Conservation (phyloP, 2,113 vertebrate genomes). For the Sarotherodon lohbergeri region DNA sequence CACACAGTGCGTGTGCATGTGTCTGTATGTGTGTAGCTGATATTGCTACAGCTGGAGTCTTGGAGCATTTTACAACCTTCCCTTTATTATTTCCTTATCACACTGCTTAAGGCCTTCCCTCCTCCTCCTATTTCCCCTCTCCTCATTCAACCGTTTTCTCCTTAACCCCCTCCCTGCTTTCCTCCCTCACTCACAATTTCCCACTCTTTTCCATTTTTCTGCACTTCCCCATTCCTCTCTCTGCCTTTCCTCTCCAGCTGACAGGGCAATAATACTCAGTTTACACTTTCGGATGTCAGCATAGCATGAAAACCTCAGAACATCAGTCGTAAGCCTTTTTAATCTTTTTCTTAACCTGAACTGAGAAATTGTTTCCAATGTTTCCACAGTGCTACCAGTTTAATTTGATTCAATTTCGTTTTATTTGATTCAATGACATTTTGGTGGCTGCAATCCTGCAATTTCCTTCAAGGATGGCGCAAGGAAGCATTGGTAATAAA, state of each 20-base stretch:
- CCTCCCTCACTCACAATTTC: background rate
- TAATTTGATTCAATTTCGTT: conserved; percentile 16
- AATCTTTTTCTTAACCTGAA: background rate
- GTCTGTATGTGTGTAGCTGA: conserved; percentile 1
- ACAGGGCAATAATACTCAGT: conserved; percentile 23
- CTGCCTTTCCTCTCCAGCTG: background rate
- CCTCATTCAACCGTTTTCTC: background rate
- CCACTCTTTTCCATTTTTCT: background rate
- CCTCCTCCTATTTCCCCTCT: background rate
- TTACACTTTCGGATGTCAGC: conserved; percentile 21
- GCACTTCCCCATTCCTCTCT: conserved; percentile 13
- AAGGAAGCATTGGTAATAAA: conserved; percentile 38
- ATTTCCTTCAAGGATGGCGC: background rate
- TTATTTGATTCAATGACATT: conserved; percentile 24
- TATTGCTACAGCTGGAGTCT: conserved; percentile 31
- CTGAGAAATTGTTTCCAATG: conserved; percentile 18
- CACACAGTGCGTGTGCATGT: background rate
- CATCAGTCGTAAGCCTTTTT: background rate
- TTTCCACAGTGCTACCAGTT: background rate
- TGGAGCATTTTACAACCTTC: conserved; percentile 48
- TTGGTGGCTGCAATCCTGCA: background rate
- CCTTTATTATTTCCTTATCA: conserved; percentile 61
- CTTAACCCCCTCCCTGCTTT: background rate
- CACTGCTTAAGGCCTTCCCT: conserved; percentile 39
- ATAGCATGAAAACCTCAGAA: background rate